Conservation (phyloP, 1,140 invertebrate species). For the Brachionus rubens region DNA sequence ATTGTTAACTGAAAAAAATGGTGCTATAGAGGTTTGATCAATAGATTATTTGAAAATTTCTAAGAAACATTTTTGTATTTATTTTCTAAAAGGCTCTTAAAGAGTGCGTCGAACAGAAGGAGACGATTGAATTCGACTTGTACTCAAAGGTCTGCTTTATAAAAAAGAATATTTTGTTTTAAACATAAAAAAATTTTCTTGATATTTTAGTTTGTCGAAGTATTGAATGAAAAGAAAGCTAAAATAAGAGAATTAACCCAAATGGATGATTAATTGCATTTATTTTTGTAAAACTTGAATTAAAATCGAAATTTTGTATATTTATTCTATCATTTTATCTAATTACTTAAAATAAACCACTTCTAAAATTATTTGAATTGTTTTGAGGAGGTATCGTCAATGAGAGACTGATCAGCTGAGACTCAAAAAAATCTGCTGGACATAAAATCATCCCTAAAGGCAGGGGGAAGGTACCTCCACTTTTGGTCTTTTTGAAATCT, state of each 20-base stretch:
- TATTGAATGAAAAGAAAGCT: slow-evolving; percentile 36
- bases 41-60: not conserved
- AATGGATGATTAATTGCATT: not conserved
- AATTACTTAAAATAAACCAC: too few species aligned
- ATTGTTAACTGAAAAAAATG: not conserved
- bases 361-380: too few species aligned
- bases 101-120: slow-evolving; percentile 25
- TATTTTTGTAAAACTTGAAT: too few species aligned
- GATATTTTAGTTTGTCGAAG: not conserved
- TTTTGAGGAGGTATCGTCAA: too few species aligned
- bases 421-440: too few species aligned
- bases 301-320: too few species aligned
- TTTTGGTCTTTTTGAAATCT: too few species aligned
- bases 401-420: too few species aligned
- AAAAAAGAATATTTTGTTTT: not conserved
- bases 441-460: too few species aligned
- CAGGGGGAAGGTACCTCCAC: too few species aligned
- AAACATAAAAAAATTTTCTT: not conserved
- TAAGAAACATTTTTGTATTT: not conserved
- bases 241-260: slow-evolving; percentile 28
- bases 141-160: slow-evolving; percentile 17
- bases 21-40: not conserved
- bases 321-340: too few species aligned
- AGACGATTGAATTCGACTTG: not conserved
- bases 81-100: not conserved